A percentile compares a stretch with the other conserved stretches of the same genome.
Conservation (phyloP, 2,888 invertebrate species). For the Parthenolecanium corni region DNA sequence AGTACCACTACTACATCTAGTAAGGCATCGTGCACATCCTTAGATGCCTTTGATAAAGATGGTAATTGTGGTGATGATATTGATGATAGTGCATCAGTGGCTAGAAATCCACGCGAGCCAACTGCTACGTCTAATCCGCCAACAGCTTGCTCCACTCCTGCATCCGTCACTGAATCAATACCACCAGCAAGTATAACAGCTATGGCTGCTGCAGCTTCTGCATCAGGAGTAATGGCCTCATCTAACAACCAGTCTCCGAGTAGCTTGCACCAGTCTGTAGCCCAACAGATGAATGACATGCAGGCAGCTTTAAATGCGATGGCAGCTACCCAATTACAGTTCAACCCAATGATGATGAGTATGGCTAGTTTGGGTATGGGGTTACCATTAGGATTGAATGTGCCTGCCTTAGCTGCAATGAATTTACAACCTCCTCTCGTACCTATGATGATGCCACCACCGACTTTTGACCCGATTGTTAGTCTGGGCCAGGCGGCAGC, state of each 20-base stretch:
- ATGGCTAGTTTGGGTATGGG: conserved; percentile 72
- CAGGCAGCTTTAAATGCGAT: conserved; percentile 73
- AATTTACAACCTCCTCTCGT: conserved; percentile 86
- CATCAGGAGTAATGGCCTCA: conserved; percentile 39
- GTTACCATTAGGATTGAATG: conserved; percentile 63
- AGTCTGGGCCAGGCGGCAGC: conserved; percentile 36
- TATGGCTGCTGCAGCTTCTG: conserved; percentile 33
- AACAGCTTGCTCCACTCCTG: conserved; percentile 49
- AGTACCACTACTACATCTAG: conserved; percentile 3
- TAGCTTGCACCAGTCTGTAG: conserved; percentile 42
- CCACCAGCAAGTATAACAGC: conserved; percentile 40
- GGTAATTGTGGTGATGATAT: conserved; percentile 32
- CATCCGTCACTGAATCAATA: conserved; percentile 48
- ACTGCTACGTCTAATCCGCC: conserved; percentile 51
- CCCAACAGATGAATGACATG: conserved; percentile 72
- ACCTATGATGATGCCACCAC: conserved; percentile 76
- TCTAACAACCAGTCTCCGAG: conserved; percentile 37
- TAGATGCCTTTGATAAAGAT: conserved; percentile 9
- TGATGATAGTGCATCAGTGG: conserved; percentile 38
- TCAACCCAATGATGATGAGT: conserved; percentile 82
- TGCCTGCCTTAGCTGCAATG: conserved; percentile 80
- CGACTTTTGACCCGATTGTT: conserved; percentile 53
- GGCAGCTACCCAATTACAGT: conserved; percentile 58
- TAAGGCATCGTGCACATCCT: conserved; percentile 10
- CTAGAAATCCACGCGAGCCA: conserved; percentile 25